Evolutionary conservation across 2,113 vertebrate genomes (phyloP).

Genomic region (Columba livia): DNA sequence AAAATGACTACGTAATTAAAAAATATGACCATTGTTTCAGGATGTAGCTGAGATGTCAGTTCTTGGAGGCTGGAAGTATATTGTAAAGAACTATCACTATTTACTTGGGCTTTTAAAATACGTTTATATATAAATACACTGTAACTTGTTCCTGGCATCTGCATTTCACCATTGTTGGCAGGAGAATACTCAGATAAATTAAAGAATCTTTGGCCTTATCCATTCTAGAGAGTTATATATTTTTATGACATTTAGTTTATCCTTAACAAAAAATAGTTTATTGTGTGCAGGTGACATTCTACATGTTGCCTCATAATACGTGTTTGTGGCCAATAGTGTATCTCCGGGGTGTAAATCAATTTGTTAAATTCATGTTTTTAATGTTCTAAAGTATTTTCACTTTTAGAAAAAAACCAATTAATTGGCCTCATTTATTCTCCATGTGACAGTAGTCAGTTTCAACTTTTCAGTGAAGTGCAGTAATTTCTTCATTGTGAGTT

Average conservation of each 20-base stretch:
- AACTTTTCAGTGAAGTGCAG: neutral
- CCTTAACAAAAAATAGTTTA: neutral
- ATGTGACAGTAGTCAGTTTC: neutral
- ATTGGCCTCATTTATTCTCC: conserved; percentile 16
- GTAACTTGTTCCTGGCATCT: neutral
- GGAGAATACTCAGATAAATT: neutral
- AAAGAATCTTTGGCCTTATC: neutral
- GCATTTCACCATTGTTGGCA: neutral
- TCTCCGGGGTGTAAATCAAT: conserved; percentile 16
- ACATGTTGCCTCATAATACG: neutral
- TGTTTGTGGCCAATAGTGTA: neutral
- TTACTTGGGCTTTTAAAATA: neutral
- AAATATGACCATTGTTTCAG: neutral
- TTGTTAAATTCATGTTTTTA: conserved; percentile 26
- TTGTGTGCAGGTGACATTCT: neutral
- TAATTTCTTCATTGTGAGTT: conserved; percentile 17
- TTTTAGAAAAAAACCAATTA: conserved; percentile 38
- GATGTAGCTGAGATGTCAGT: neutral
- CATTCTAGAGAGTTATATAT: neutral
- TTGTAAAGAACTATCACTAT: neutral
- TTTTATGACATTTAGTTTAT: neutral
- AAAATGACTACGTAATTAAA: neutral
- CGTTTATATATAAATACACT: neutral
- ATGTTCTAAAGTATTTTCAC: conserved; percentile 31
- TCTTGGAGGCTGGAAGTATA: neutral